Evolutionary conservation across 2,888 invertebrate genomes (phyloP).

Genomic region (Drosophila bunnanda): DNA sequence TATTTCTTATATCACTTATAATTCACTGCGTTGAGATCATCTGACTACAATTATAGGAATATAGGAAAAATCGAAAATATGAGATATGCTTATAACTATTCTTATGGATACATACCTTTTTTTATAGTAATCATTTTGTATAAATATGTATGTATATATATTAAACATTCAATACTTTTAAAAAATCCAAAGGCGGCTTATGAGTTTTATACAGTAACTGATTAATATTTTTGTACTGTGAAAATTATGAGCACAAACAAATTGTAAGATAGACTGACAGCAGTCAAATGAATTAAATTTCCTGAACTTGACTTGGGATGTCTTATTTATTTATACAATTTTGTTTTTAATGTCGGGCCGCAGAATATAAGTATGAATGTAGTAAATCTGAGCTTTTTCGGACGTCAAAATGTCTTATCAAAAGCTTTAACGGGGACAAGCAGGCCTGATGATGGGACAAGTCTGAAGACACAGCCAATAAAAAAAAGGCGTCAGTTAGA

Average conservation of each 20-base stretch:
- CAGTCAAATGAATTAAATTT: neutral
- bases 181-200: too few species aligned
- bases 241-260: neutral
- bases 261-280: neutral
- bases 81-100: too few species aligned
- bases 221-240: neutral
- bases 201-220: neutral
- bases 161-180: neutral
- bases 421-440: neutral
- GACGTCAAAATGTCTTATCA: conserved; percentile 5
- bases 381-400: neutral
- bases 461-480: neutral
- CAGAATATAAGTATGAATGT: neutral
- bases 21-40: too few species aligned
- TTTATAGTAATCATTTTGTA: neutral
- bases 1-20: too few species aligned
- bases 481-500: neutral
- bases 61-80: too few species aligned
- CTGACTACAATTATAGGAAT: too few species aligned
- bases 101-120: neutral
- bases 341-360: neutral
- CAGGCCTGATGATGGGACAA: neutral
- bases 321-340: neutral
- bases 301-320: neutral
- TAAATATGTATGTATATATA: neutral